Evolutionary conservation across 2,113 vertebrate genomes (phyloP).

Genomic region (Crotalus viridis): DNA sequence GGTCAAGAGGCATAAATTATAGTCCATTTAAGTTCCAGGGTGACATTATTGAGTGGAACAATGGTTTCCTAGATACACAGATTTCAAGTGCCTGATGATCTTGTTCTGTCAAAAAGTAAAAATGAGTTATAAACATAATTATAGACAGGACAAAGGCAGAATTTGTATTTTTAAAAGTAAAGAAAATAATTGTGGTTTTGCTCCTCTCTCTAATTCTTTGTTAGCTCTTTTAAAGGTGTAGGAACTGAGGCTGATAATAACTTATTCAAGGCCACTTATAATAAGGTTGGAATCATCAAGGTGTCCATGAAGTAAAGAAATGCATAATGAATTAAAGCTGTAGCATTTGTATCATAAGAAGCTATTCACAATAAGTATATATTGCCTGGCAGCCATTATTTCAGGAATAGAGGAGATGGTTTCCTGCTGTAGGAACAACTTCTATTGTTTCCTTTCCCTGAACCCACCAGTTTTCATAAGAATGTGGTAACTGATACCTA

Average conservation of each 20-base stretch:
- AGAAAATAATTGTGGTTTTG: neutral
- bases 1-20: slow-evolving; percentile 42
- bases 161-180: neutral
- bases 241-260: neutral
- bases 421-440: neutral
- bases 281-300: neutral
- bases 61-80: slow-evolving; percentile 23
- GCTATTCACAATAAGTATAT: neutral
- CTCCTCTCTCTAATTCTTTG: neutral
- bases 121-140: neutral
- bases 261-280: neutral
- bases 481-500: neutral
- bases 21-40: slow-evolving; percentile 55
- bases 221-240: neutral
- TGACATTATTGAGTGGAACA: slow-evolving; percentile 44
- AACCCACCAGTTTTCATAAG: neutral
- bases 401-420: neutral
- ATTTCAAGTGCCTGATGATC: slow-evolving; percentile 66
- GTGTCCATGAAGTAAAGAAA: neutral
- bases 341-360: neutral
- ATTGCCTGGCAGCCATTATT: neutral
- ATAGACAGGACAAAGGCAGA: neutral
- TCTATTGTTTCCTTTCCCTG: neutral
- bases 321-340: neutral
- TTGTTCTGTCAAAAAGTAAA: slow-evolving; percentile 59